Evolutionary conservation across 1,140 invertebrate species (phyloP).

Genomic region (Tribolium castaneum): DNA sequence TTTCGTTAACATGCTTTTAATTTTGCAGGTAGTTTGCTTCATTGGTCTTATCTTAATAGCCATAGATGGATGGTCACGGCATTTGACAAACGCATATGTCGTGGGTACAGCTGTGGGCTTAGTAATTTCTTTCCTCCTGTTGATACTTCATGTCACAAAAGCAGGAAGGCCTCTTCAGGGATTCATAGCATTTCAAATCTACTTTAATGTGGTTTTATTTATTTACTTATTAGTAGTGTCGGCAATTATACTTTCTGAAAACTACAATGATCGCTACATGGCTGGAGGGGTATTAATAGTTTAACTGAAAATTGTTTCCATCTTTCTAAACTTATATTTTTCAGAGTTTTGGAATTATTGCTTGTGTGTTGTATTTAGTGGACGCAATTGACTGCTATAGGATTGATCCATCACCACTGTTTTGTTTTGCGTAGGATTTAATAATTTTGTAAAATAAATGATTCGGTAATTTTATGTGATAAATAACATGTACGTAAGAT

Average conservation of each 20-base stretch:
- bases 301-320: neutral
- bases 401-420: conserved; percentile 5
- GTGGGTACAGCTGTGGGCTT: conserved; percentile 44
- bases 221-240: conserved; percentile 46
- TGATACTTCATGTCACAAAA: conserved; percentile 37
- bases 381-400: conserved; percentile 41
- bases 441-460: neutral
- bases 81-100: conserved; percentile 40
- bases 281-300: conserved; percentile 43
- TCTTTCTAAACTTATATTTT: conserved; percentile 1
- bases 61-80: neutral
- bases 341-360: conserved; percentile 48
- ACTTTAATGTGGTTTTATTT: conserved; percentile 35
- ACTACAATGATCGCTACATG: conserved; percentile 13
- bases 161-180: conserved; percentile 40
- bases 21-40: conserved; percentile 40
- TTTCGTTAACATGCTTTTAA: conserved; percentile 6
- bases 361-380: conserved; percentile 37
- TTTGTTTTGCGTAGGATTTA: conserved; percentile 30
- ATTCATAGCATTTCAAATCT: conserved; percentile 36
- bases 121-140: conserved; percentile 41
- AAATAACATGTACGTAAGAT: no score
- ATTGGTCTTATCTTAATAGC: conserved; percentile 40
- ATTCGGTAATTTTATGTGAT: no score
- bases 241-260: conserved; percentile 19